Base-by-base conservation (phyloP, 2,888 invertebrate genomes). In the Mythimna vitellina region DNA sequence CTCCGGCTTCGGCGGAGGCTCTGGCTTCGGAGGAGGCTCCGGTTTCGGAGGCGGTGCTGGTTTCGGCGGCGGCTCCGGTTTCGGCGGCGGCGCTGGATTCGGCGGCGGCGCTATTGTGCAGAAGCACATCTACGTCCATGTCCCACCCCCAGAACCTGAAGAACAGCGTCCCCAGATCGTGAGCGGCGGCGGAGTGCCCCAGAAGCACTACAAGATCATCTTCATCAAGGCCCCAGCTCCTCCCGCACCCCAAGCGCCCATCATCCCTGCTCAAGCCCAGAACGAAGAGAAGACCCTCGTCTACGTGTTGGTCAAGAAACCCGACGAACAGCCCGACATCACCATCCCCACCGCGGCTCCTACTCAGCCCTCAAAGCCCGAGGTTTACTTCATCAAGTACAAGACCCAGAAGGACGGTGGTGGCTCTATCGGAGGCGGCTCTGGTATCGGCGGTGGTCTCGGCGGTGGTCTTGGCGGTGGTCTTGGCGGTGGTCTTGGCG, bases 321-420 rank as follows among this genome's bases (percentile, higher is more conserved):
- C 98, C 91, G 98, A 98, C 92, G 98, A 98, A 77, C 97, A 98
- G 86, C 98, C 97, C 90, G 98, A 98, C 93, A 97, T 98, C 96
- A 97, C 97, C 91, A 97, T 98, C 90, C 98, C 98, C 76, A 97
- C 97, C 63, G 96, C 96, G 64, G 97, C 97, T 14, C 98, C 98
- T 76, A 98, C 98, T 53, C 97, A 97, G 88, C 98, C 98, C 90
- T 97, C 97, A 93, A 98, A 98, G 93, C 98, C 98, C 86, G 98
- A 98, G 93, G 98, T 98, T 84, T 98, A 98, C 97, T 98, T 98
- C 97, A 98, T 98, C 97, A 97, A 97, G 87, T 98, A 98, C 97
- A 98, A 97, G 97, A 97, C 98, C 88, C 97, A 98, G 96, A 96
- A 96, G 91, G 95, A 96, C 71, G 91, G 94, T 81, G 89, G 94